These are phyloP conservation scores for Palythoa caribaeorum DNA, from an alignment of 92 coral and sea anemone species.

Conservation along the genomic window DNA sequence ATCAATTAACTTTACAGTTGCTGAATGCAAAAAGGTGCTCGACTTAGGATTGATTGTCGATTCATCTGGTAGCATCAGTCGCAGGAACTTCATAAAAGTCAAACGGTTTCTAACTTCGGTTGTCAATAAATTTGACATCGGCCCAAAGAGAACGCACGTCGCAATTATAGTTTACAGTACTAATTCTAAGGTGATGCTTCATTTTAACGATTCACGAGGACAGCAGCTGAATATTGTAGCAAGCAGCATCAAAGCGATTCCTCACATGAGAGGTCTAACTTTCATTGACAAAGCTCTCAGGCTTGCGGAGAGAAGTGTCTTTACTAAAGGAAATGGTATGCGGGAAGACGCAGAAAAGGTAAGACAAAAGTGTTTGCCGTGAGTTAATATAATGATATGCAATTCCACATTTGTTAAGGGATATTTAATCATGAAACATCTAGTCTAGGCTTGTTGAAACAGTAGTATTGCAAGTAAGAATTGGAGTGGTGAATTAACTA, in stretches of 20 bases:
- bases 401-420: too few species aligned
- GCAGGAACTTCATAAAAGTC: constrained; percentile 31
- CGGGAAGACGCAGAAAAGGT: constrained; percentile 37
- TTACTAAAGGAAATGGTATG: constrained; percentile 26
- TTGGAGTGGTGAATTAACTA: too few species aligned
- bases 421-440: too few species aligned
- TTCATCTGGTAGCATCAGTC: constrained; percentile 62
- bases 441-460: too few species aligned
- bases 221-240: background rate
- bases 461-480: too few species aligned
- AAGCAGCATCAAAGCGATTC: constrained; percentile 40
- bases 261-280: constrained; percentile 48
- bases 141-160: constrained; percentile 49
- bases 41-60: constrained; percentile 59
- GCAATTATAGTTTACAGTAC: constrained; percentile 62
- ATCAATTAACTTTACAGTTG: background rate
- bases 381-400: too few species aligned
- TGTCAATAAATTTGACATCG: constrained; percentile 40
- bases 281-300: constrained; percentile 46
- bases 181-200: constrained; percentile 50
- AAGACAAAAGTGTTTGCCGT: background rate
- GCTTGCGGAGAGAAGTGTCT: constrained; percentile 29
- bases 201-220: constrained; percentile 42
- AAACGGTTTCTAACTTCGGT: constrained; percentile 53
- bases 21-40: constrained; percentile 40